Percentiles rank a stretch among this genome's conserved stretches.
Evolutionary conservation across 30 jellyfish, hydroid and myxozoan genomes (phyloP).

Genomic region (Pseudorhiza aurosa): DNA sequence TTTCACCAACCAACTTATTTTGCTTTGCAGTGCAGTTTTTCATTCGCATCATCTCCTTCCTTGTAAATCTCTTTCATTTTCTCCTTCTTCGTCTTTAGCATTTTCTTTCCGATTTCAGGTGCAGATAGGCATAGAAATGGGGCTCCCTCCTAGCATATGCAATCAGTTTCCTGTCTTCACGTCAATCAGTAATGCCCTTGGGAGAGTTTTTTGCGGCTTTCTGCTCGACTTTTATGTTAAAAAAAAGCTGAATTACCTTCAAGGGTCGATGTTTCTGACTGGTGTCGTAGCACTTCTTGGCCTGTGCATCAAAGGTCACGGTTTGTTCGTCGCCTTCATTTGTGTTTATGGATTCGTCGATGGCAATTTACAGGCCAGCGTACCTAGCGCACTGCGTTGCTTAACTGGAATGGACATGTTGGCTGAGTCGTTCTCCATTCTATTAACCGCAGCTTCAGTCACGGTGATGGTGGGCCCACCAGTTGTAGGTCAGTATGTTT

Average conservation of each 20-base stretch:
- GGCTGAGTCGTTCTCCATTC: constrained; percentile 6
- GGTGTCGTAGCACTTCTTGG: constrained; percentile 35
- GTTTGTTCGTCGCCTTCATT: constrained; percentile 25
- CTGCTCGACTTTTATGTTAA: neutral
- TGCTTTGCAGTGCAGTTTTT: no score
- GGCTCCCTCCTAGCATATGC: constrained; percentile 24
- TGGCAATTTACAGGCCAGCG: constrained; percentile 13
- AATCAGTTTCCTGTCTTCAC: constrained; percentile 42
- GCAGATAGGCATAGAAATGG: constrained; percentile 58
- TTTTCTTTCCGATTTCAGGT: no score
- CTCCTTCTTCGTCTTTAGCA: no score
- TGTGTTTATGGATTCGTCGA: constrained; percentile 28
- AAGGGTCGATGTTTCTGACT: neutral
- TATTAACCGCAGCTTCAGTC: neutral
- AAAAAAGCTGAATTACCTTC: neutral
- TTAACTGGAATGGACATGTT: neutral
- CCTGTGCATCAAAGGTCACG: constrained; percentile 8
- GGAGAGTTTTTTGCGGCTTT: constrained; percentile 30
- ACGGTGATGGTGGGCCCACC: constrained; percentile 63
- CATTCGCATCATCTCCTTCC: no score
- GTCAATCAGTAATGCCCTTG: constrained; percentile 58
- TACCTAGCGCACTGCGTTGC: neutral
- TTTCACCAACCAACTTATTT: no score
- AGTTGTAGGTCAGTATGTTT: constrained; percentile 31
- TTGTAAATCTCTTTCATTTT: no score